Percentiles rank a stretch among this genome's conserved stretches.
phyloP scores from a whole-genome alignment of 2,888 invertebrate genomes.

The Stenchaetothrips biformis region DNA sequence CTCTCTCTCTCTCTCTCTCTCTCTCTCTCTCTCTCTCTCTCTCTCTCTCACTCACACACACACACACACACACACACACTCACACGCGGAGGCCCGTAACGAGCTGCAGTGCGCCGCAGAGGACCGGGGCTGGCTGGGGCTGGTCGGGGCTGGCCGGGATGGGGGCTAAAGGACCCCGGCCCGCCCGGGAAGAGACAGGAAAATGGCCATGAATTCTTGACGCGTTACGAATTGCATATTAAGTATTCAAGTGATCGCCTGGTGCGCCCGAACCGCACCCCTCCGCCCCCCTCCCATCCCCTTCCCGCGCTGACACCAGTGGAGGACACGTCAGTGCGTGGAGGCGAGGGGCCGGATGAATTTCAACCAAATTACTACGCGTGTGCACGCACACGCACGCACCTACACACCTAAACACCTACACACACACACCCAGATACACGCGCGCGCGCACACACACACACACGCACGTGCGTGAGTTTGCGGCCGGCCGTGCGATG shows the following conservation, averaged over 20 bases:
- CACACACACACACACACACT: too few species aligned
- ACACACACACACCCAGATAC: too few species aligned
- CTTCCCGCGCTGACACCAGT: not conserved
- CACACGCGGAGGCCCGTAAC: not conserved
- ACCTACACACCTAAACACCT: too few species aligned
- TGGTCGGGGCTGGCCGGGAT: not conserved
- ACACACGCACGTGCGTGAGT: too few species aligned
- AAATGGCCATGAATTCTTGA: constrained; percentile 25
- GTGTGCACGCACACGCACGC: too few species aligned
- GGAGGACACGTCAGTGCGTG: not conserved
- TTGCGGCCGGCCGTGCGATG: too few species aligned
- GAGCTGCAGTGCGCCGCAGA: not conserved
- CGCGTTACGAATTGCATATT: constrained; percentile 24
- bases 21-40: too few species aligned
- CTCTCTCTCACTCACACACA: too few species aligned
- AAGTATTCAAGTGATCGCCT: constrained; percentile 20
- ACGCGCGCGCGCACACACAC: too few species aligned
- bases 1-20: too few species aligned
- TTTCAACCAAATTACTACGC: too few species aligned
- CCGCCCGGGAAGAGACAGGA: not conserved
- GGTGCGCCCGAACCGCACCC: not conserved
- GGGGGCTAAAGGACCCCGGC: not conserved
- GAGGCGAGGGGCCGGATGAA: too few species aligned
- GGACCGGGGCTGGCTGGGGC: not conserved
- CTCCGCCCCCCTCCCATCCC: not conserved